Evolutionary conservation across 1,140 invertebrate genomes (phyloP).

Genomic region (Pinna nobilis): DNA sequence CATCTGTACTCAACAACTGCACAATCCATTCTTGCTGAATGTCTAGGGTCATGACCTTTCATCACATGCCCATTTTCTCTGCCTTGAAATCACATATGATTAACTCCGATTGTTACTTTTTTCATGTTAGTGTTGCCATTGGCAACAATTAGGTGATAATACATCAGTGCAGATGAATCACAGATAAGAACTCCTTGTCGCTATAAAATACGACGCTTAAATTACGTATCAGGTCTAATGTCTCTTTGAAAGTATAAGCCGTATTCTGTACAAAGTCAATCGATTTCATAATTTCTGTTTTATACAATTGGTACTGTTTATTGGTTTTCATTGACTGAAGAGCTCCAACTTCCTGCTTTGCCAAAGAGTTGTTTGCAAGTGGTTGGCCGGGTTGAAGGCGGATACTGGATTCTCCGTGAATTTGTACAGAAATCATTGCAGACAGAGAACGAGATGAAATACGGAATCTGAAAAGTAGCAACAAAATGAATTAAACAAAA

Average conservation of each 20-base stretch:
- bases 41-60: no score
- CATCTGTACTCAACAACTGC: no score
- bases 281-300: constrained; percentile 40
- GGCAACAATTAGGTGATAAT: background rate
- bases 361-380: constrained; percentile 33
- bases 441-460: constrained; percentile 43
- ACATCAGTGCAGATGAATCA: constrained; percentile 13
- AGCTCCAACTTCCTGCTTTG: constrained; percentile 37
- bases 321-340: constrained; percentile 49
- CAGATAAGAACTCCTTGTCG: constrained; percentile 43
- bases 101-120: no score
- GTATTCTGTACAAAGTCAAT: constrained; percentile 44
- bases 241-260: constrained; percentile 23
- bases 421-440: constrained; percentile 52
- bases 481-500: no score
- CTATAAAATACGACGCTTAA: constrained; percentile 28
- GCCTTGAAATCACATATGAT: no score
- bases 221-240: constrained; percentile 4
- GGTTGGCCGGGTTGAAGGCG: constrained; percentile 39
- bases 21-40: no score
- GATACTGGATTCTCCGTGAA: constrained; percentile 42
- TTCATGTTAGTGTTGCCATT: no score
- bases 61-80: no score
- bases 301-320: constrained; percentile 45
- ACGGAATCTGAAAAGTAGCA: constrained; percentile 48